Evolutionary conservation across 2,888 invertebrate species (phyloP).

Genomic region (Chrysina gloriosa): DNA sequence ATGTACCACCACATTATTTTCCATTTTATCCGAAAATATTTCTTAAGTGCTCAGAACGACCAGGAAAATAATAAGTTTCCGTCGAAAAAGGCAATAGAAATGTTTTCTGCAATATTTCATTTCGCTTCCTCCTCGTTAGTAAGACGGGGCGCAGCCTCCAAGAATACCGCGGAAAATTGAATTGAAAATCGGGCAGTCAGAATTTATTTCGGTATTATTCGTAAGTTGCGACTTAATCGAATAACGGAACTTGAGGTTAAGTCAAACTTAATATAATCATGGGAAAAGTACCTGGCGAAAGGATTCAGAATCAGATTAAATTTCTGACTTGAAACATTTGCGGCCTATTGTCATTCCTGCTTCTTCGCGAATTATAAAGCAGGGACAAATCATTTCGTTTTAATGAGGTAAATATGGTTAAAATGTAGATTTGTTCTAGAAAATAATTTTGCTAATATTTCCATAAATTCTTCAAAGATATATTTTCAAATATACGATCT

Average conservation of each 20-base stretch:
- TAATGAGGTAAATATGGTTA: too few relatives aligned
- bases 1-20: too few relatives aligned
- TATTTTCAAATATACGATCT: too few relatives aligned
- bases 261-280: slow-evolving; percentile 8
- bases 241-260: background rate
- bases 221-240: slow-evolving; percentile 2
- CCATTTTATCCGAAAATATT: too few relatives aligned
- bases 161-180: background rate
- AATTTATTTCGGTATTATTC: slow-evolving; percentile 20
- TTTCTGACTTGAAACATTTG: background rate
- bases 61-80: background rate
- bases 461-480: too few relatives aligned
- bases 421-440: too few relatives aligned
- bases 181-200: background rate
- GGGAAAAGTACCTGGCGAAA: background rate
- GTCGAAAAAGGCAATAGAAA: background rate
- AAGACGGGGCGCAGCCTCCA: background rate
- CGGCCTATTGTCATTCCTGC: too few relatives aligned
- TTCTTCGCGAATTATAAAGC: too few relatives aligned
- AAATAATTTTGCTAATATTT: too few relatives aligned
- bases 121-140: background rate
- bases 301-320: background rate
- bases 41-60: too few relatives aligned
- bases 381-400: too few relatives aligned
- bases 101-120: background rate